Evolutionary conservation across 1,140 invertebrate genomes (phyloP), one percentile per base, ranked within the genome.

Genomic region (Lepidurus arcticus): DNA sequence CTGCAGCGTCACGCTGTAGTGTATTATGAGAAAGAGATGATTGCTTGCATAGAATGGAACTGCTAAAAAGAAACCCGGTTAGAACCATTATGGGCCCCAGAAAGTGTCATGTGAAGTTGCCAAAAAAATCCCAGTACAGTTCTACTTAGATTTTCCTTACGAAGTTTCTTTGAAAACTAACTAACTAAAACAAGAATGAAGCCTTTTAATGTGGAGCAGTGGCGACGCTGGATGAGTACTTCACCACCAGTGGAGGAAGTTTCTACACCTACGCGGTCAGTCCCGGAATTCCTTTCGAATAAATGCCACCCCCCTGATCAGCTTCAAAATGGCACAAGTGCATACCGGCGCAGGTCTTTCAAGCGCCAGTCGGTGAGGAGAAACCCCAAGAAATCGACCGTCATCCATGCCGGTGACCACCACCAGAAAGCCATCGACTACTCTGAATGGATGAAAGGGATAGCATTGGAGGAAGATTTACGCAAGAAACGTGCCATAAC

Each of bases 321-420:
- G 53, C n/a, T 65, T 34, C 53, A 21, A 21, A 21, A 13, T 21
- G 53, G 53, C 13, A 4, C 34, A 21, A 16, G 53, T 21, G 53
- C 53, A 13, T 65, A 65, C 53, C 53, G 53, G 53, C 53, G 53
- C 4, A 65, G 53, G 53, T 65, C 53, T 65, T 65, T 65, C 13
- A 65, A 65, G 21, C 53, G 53, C 8, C 53, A 65, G 6, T 65
- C 53, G 9, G 5, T 21, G 13, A 13, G 53, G 53, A 9, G 53
- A 65, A 13, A n/a, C 16, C 16, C 53, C 53, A 13, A 21, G 53
- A 65, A 65, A 65, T 65, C 53, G 53, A 65, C 53, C 21, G 53
- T 65, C 53, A 65, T 65, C 13, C 53, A 65, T 65, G 53, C 53
- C 53, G 53, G 53, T 9, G 53, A 65, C 53, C 8, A 65, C 6